Conservation (phyloP, 2,797 vertebrate genomes). For the Sebastes matsubarae region DNA sequence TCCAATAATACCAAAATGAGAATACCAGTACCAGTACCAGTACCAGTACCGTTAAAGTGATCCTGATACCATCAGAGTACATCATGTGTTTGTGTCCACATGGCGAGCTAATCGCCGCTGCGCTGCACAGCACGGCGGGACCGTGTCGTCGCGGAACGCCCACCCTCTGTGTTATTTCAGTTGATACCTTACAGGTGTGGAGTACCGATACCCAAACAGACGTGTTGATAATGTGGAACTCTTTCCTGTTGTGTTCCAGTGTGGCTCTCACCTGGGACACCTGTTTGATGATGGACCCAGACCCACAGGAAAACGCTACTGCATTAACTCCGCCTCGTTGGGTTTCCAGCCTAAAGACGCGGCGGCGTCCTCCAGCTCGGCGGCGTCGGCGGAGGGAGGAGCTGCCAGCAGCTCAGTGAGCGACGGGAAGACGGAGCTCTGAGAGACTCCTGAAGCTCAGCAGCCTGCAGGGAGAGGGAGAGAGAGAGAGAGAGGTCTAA, state of each 20-base stretch:
- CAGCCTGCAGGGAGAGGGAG: background rate
- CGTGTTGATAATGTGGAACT: background rate
- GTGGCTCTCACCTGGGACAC: slow-evolving; percentile 95
- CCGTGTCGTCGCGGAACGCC: no score
- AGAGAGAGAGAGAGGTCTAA: background rate
- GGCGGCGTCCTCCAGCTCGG: background rate
- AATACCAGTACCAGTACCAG: no score
- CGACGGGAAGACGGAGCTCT: slow-evolving; percentile 83
- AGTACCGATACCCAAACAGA: no score
- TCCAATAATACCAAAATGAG: background rate
- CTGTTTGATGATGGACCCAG: slow-evolving; percentile 95
- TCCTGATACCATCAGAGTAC: no score
- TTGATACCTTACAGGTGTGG: no score
- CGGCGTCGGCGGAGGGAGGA: background rate
- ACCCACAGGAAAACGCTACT: slow-evolving; percentile 95
- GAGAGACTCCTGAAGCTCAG: slow-evolving; percentile 2
- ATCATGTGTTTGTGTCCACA: no score
- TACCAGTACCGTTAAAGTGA: no score
- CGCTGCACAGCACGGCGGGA: no score
- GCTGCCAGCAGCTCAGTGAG: slow-evolving; percentile 53
- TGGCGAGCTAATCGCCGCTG: no score
- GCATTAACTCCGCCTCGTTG: slow-evolving; percentile 95
- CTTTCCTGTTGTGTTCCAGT: slow-evolving; percentile 80
- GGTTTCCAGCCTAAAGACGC: slow-evolving; percentile 82
- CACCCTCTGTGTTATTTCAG: no score